Evolutionary conservation across 2,113 vertebrate genomes (phyloP).

Genomic region (Orthonyx spaldingii): DNA sequence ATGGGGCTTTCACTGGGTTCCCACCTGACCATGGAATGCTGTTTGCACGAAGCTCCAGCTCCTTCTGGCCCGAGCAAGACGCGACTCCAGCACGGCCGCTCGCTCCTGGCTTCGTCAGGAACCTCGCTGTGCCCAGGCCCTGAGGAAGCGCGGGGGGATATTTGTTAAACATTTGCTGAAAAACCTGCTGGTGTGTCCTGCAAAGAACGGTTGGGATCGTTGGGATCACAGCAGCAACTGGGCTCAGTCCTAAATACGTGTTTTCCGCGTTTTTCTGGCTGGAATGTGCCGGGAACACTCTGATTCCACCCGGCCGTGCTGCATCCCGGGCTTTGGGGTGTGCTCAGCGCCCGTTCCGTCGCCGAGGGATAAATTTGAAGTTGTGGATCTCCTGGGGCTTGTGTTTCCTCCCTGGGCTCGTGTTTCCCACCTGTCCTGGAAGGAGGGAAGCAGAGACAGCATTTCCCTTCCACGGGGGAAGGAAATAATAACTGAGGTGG

Average conservation of each 20-base stretch:
- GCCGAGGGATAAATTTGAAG: background rate
- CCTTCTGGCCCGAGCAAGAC: background rate
- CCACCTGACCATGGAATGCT: background rate
- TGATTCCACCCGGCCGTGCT: background rate
- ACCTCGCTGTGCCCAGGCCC: background rate
- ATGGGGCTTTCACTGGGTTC: background rate
- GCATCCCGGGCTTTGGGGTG: background rate
- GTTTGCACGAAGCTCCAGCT: background rate
- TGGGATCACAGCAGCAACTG: accelerated
- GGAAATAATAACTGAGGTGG: background rate
- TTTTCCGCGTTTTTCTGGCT: accelerated
- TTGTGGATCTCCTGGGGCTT: background rate
- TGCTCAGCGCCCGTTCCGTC: accelerated
- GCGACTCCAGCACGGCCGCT: background rate
- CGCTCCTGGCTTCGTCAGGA: background rate
- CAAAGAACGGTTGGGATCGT: accelerated
- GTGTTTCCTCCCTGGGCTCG: background rate
- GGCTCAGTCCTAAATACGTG: accelerated
- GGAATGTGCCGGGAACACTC: background rate
- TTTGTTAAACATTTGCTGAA: background rate
- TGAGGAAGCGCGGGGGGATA: background rate
- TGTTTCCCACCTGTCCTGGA: background rate
- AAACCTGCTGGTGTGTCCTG: background rate
- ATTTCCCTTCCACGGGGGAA: background rate
- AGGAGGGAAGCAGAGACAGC: background rate